Base-by-base conservation (phyloP, 2,888 invertebrate species). In the Tortrix viridana region DNA sequence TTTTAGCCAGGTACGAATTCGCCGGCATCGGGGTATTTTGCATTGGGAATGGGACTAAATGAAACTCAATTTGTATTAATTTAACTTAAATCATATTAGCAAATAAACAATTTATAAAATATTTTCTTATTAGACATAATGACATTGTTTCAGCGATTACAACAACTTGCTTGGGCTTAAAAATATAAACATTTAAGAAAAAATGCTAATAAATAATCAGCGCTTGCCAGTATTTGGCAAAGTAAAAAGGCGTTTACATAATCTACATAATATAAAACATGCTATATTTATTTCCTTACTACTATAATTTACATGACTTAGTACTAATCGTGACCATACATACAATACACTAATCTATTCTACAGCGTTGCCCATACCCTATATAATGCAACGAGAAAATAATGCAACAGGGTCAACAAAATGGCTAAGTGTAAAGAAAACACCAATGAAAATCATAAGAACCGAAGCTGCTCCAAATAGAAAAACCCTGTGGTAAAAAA, bases 51-150 rank as follows among this genome's bases (percentile, higher is more conserved):
- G 20, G 50, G 46, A 26, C 32, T 19, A 6, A 77, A 77, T 75
- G 74, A 85, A 84, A 85, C 82, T 18, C 32, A 44, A 75, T 76
- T 69, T 54, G 59, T 66, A 65, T 63, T 65, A 56, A 73, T 74
- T 84, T 86, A 85, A 85, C 84, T 88, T 96, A 65, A 98, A 98
- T 84, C 89, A 88, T 91, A 92, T 91, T 91, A 92, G 92, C 92
- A 92, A 92, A 91, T 91, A 91, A 91, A 92, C 92, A 91, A 90
- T 90, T 88, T 86, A 89, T 91, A 91, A 91, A 91, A 91, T 90
- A 90, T 89, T 89, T 86, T 86, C 85, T 86, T 86, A 88, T 79
- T 85, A 86, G 82, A 89, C 81, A 69, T 68, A 85, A 81, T 82
- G 86, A 87, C 84, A 79, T 83, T 77, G 82, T 81, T 79, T 76